Percentiles rank a stretch among this genome's conserved stretches.
phyloP scores from a whole-genome alignment of 1,140 invertebrate genomes.

The Danaus melanippus region DNA sequence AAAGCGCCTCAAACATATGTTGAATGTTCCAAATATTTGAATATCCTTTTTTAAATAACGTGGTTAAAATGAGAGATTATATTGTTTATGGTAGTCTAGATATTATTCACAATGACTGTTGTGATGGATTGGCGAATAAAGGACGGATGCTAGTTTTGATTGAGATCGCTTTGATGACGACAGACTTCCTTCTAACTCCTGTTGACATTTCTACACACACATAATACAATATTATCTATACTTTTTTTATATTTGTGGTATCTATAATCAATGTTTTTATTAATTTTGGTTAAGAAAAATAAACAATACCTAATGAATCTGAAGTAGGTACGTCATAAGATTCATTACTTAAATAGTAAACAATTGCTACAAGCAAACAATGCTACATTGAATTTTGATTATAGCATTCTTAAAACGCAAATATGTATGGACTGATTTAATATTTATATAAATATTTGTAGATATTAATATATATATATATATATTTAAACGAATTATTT shows the following conservation, averaged over 20 bases:
- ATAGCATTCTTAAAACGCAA: no score
- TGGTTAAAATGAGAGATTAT: no score
- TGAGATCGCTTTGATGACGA: conserved; percentile 34
- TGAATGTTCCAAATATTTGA: conserved; percentile 5
- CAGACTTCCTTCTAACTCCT: conserved; percentile 24
- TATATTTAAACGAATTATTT: no score
- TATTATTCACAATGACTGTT: no score
- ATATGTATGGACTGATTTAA: no score
- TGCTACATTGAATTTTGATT: no score
- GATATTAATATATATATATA: background rate
- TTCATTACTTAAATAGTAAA: no score
- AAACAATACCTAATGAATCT: background rate
- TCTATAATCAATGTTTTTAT: conserved; percentile 3
- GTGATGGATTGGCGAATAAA: conserved; percentile 48
- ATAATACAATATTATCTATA: background rate
- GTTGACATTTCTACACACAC: no score
- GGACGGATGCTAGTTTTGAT: conserved; percentile 46
- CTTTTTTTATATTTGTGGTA: conserved; percentile 4
- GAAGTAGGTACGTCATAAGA: background rate
- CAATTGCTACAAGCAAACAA: no score
- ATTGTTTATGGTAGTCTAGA: no score
- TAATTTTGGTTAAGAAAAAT: conserved; percentile 4
- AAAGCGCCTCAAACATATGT: conserved; percentile 14
- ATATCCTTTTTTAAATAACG: no score
- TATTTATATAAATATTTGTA: no score